A percentile compares a stretch with the other conserved stretches of the same genome.
phyloP scores from a whole-genome alignment of 2,797 vertebrate species.

The Karalla daura region DNA sequence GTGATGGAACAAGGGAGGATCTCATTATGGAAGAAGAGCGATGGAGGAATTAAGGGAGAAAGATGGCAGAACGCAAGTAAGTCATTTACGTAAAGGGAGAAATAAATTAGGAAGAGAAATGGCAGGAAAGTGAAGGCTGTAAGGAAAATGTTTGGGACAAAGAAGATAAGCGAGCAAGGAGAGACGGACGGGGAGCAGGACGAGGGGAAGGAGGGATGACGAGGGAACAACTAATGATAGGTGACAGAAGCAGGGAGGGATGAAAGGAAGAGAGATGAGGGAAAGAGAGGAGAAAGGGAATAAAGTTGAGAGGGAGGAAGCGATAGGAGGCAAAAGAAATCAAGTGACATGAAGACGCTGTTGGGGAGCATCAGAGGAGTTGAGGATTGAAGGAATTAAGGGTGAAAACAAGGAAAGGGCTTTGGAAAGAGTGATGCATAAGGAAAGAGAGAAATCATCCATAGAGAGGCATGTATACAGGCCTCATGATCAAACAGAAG shows the following conservation, averaged over 20 bases:
- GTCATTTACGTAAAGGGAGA: too few species aligned
- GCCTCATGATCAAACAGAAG: slow-evolving; percentile 73
- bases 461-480: slow-evolving; percentile 63
- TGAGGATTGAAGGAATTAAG: slow-evolving; percentile 30
- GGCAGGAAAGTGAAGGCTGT: not conserved
- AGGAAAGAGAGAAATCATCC: slow-evolving; percentile 53
- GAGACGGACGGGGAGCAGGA: not conserved
- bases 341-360: not conserved
- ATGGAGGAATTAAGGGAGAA: not conserved
- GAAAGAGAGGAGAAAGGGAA: not conserved
- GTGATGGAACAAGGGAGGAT: not conserved
- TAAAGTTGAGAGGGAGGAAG: not conserved
- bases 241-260: not conserved
- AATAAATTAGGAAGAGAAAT: not conserved
- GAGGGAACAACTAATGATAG: slow-evolving; percentile 2
- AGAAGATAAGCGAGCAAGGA: slow-evolving; percentile 3
- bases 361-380: slow-evolving; percentile 11
- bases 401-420: slow-evolving; percentile 20
- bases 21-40: slow-evolving; percentile 2
- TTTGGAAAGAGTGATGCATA: slow-evolving; percentile 11
- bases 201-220: not conserved
- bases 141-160: not conserved
- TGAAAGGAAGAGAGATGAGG: not conserved
- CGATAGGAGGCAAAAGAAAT: not conserved
- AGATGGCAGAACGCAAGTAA: not conserved